A percentile compares a stretch with the other conserved stretches of the same genome.
Conservation (phyloP, 2,113 vertebrate species). For the Hippocampus zosterae region DNA sequence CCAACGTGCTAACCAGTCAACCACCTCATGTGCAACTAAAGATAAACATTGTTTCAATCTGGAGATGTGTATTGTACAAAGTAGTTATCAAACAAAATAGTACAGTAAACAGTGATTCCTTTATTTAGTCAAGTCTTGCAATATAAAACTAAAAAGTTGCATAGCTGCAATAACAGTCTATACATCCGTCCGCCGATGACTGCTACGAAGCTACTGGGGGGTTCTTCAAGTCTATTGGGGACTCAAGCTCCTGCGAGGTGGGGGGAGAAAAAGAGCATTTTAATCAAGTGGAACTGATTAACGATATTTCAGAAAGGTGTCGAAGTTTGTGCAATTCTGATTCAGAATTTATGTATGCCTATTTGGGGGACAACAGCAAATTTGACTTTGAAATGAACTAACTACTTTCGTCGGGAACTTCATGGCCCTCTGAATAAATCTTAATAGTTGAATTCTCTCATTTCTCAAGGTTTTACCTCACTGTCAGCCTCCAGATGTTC, state of each 20-base stretch:
- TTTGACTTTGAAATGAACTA: background rate
- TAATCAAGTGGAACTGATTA: background rate
- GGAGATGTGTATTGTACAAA: background rate
- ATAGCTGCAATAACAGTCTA: background rate
- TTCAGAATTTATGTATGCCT: background rate
- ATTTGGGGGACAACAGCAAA: background rate
- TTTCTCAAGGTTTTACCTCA: constrained; percentile 40
- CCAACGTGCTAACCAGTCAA: too few relatives aligned
- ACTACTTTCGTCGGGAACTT: background rate
- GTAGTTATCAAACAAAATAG: background rate
- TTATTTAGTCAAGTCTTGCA: background rate
- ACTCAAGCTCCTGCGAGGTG: constrained; percentile 51
- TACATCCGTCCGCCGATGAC: background rate
- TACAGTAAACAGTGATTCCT: background rate
- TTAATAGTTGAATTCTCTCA: background rate
- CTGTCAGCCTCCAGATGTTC: constrained; percentile 53
- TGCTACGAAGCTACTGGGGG: background rate
- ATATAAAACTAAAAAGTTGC: background rate
- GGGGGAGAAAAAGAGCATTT: background rate
- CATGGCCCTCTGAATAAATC: background rate
- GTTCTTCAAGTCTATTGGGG: constrained; percentile 34
- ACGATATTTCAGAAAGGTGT: background rate
- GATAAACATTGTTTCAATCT: background rate
- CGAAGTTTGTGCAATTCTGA: background rate
- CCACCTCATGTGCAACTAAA: background rate